Base-by-base conservation (phyloP, 2,113 vertebrate genomes). In the Corynorhinus townsendii region DNA sequence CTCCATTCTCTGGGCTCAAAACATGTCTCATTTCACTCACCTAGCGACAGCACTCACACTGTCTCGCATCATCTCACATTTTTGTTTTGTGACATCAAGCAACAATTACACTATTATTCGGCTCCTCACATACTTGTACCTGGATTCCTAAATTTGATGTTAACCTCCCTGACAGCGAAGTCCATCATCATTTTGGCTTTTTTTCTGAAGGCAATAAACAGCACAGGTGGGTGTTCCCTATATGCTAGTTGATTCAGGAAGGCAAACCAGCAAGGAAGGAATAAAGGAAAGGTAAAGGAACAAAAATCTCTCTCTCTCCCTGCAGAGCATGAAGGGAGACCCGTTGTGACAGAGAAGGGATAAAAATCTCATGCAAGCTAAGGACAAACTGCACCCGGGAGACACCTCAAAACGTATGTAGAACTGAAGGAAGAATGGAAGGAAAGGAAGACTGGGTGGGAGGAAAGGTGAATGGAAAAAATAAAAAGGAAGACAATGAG, bases 341-440 rank as follows among this genome's bases (percentile, higher is more conserved):
- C 5, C 24, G 1, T 8, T 1, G 2, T 0, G 12, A 38, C 15
- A 0, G 40, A 56, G 33, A 77, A 5, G 30, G 12, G 40, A 62
- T 62, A 12, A 64, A 47, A 83, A 69, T 12, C 30, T 35, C 77
- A 54, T 4, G 35, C 64, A 54, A 76, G 38, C 14, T 71, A 71
- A 80, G 20, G 72, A 81, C 9, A 35, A 56, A 54, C 15, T 40
- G 71, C 10, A 64, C 24, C 66, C 0, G 0, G 22, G 19, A 86
- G 79, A 35, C 7, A 24, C 33, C 24, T 19, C 11, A 54, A 59
- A 71, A 71, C 0, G 1, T 79, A n/a, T n/a, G 20, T 14, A 52
- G 35, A 84, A 40, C 0, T 69, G 33, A 62, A 82, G 49, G 28
- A 56, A 28, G 24, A n/a, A 38, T 1, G 4, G n/a, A 68, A 47